Evolutionary conservation across 2,797 vertebrate genomes (phyloP), one percentile per base, ranked within the genome.

Genomic region (Heteromormyrus szaboi): DNA sequence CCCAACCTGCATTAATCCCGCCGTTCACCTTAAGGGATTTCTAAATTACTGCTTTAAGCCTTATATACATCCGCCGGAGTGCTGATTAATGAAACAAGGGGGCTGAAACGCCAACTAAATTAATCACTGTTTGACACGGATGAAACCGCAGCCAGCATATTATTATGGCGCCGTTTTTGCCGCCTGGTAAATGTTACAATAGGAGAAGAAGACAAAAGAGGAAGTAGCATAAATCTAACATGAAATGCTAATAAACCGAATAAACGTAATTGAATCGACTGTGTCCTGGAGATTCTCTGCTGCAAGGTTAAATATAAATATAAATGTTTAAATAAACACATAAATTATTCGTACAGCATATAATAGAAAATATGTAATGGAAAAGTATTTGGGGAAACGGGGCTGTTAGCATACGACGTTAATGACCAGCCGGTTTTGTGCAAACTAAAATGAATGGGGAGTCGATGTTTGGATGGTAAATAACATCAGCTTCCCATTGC

Each of bases 101-200:
- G 85, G 44, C 48, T 72, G 88, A 87, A 88, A 88, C 56, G 76
- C 76, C 51, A 59, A 56, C 85, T 86, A 88, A 90, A 91, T 91
- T 91, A 91, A 91, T 91, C 89, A 90, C 88, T 86, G 85, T 89
- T 89, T 91, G 85, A 90, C 86, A 89, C 4, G 17, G 79, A 85
- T 44, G 44, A 48, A 68, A 89, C 88, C 72, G 29, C 68, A 89
- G 76, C 81, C 89, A 91, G 87, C 81, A 89, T 89, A 88, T 87
- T 89, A 44, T 44, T 65, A 33, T 25, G n/a, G 22, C n/a, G 44
- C 79, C 4, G 88, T 29, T 79, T 83, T 48, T 37, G 29, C 50
- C 19, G 50, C 17, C 4, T 37, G 85, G 51, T 44, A 86, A 86
- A 54, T 56, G 85, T 86, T 86, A 59, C 48, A 56, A 59, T n/a